Evolutionary conservation across 2,113 vertebrate genomes (phyloP).

Genomic region (Cyprinodon tularosa): DNA sequence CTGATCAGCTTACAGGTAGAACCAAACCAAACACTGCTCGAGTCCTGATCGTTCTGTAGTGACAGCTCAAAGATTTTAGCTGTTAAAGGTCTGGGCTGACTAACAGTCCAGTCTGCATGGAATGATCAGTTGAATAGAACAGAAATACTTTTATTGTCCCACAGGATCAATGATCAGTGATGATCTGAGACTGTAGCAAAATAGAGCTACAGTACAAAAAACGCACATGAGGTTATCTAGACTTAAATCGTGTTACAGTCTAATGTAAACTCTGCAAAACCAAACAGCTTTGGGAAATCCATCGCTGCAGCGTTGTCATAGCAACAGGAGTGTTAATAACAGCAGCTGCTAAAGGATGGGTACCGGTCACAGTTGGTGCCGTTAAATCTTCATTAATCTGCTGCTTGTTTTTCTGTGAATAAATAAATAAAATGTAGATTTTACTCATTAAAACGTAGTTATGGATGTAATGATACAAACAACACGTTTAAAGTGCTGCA

Average conservation of each 20-base stretch:
- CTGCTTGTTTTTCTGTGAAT: not conserved
- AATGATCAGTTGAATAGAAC: too few species aligned
- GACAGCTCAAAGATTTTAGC: too few species aligned
- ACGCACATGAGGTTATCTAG: not conserved
- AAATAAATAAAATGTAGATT: not conserved
- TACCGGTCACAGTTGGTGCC: not conserved
- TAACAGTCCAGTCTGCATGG: too few species aligned
- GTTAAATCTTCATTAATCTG: constrained; percentile 6
- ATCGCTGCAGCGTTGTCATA: not conserved
- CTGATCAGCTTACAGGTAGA: too few species aligned
- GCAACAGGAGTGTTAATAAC: constrained; percentile 1
- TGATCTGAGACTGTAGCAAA: not conserved
- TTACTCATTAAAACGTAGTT: not conserved
- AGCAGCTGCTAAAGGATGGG: constrained; percentile 1
- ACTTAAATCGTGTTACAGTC: not conserved
- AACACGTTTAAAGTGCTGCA: not conserved
- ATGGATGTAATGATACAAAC: not conserved
- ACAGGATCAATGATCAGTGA: too few species aligned
- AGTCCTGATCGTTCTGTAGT: too few species aligned
- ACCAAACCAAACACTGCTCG: too few species aligned
- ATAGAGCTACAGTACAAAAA: not conserved
- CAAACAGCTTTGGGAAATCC: not conserved
- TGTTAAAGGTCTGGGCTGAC: too few species aligned
- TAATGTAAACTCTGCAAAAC: not conserved
- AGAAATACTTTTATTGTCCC: too few species aligned